Base-by-base conservation (phyloP, 2,797 vertebrate species). In the Urosaurus nigricauda region DNA sequence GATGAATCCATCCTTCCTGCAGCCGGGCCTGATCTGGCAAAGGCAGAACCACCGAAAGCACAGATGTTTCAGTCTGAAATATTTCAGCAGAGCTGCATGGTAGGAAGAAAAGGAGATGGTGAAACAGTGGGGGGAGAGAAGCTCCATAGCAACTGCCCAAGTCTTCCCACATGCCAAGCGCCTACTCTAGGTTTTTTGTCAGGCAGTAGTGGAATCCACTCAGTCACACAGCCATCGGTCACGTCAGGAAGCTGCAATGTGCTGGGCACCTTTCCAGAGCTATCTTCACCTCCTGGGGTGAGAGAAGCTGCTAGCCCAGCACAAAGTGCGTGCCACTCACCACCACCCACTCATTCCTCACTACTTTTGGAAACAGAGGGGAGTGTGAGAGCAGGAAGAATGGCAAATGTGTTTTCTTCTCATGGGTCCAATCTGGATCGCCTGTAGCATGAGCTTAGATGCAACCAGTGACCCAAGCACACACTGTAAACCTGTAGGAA, bases 1-100 rank as follows among this genome's bases (percentile, higher is more conserved):
- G 75, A 56, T 74, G 74, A 63, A 90, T 0, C 87, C 85, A 86
- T 35, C 1, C 84, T 43, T 1, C 83, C 90, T 43, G 87, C 82
- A 85, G 82, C 26, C 65, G 90, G 93, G 43, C 51, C 24, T 12
- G 29, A 43, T 83, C 40, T 75, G 58, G 14, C 73, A 6, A n/a
- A 75, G 47, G 84, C 63, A 88, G 84, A 74, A 73, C 14, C 85
- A 82, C 90, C 37, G 86, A 92, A 86, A 92, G 58, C 89, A 35
- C 90, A 87, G 81, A 91, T 90, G 87, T 90, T 93, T 84, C 90
- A 86, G 92, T 78, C 92, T 91, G 73, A 94, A 95, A 92, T 90
- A 90, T 81, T 80, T 81, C 65, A 56, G 83, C 82, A 47, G 68
- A 84, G 77, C 58, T 37, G 77, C 58, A 35, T n/a, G 58, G 56